These are phyloP conservation scores for Xestoiulus laeticollis DNA, from an alignment of 2,888 invertebrate species.

Conservation along the genomic window DNA sequence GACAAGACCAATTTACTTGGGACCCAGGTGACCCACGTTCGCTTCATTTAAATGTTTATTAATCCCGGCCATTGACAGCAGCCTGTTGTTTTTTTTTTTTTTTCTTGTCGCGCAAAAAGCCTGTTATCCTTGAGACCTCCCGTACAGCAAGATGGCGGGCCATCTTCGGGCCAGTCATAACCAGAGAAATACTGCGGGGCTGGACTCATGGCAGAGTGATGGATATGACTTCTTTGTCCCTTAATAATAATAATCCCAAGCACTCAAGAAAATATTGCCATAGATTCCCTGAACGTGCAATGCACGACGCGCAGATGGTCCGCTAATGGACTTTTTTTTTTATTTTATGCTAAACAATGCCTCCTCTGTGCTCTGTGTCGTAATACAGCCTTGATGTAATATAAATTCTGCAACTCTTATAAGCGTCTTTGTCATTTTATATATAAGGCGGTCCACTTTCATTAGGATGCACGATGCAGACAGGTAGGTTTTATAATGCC, in stretches of 20 bases:
- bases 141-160: constrained; percentile 12
- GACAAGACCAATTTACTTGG: constrained; percentile 51
- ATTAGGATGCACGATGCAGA: constrained; percentile 9
- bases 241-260: constrained; percentile 34
- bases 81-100: neutral
- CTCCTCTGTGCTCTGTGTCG: constrained; percentile 2
- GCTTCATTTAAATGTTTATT: constrained; percentile 49
- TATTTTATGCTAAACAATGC: constrained; percentile 29
- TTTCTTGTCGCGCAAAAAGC: constrained; percentile 46
- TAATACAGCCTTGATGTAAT: neutral
- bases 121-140: constrained; percentile 49
- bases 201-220: constrained; percentile 31
- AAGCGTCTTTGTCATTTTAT: neutral
- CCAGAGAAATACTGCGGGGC: neutral
- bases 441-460: neutral
- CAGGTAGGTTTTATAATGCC: neutral
- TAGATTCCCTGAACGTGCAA: neutral
- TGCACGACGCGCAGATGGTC: constrained; percentile 34
- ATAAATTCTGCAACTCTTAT: neutral
- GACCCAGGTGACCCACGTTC: constrained; percentile 48
- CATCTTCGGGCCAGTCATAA: constrained; percentile 39
- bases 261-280: constrained; percentile 29
- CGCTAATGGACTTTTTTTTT: constrained; percentile 24
- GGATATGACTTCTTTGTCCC: constrained; percentile 34
- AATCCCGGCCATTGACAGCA: constrained; percentile 52